Evolutionary conservation across 1,140 invertebrate genomes (phyloP).

Genomic region (Liolophura sinensis): DNA sequence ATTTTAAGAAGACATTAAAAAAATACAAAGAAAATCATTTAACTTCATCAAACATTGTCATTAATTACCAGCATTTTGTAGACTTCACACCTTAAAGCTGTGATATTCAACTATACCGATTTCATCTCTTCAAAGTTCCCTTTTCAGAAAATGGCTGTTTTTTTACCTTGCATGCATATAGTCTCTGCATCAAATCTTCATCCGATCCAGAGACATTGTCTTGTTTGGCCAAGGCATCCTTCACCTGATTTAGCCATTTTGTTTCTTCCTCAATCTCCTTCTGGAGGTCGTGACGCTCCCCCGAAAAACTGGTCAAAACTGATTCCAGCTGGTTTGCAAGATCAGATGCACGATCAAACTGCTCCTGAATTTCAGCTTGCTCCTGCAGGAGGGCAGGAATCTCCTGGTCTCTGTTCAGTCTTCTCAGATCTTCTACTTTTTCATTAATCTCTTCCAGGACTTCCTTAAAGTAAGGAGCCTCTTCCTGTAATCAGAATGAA

Average conservation of each 20-base stretch:
- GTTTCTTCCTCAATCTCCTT: constrained; percentile 43
- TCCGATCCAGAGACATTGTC: constrained; percentile 89
- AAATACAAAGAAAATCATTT: too few species aligned
- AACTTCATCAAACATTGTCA: too few species aligned
- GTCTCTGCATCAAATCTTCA: constrained; percentile 76
- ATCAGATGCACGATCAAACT: constrained; percentile 76
- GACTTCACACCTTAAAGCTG: too few species aligned
- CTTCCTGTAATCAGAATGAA: constrained; percentile 63
- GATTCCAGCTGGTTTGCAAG: constrained; percentile 77
- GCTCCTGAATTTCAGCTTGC: constrained; percentile 72
- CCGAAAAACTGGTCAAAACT: constrained; percentile 66
- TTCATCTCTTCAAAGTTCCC: too few species aligned
- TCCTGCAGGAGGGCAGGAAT: constrained; percentile 73
- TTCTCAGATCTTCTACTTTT: constrained; percentile 79
- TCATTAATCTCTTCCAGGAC: constrained; percentile 74
- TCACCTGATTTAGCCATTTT: constrained; percentile 50
- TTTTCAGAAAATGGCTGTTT: not conserved
- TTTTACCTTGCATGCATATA: constrained; percentile 59
- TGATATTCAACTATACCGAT: too few species aligned
- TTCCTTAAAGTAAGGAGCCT: constrained; percentile 76
- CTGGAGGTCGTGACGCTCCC: constrained; percentile 41
- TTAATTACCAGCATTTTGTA: too few species aligned
- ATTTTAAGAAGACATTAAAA: too few species aligned
- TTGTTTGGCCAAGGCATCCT: constrained; percentile 83
- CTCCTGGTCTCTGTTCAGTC: constrained; percentile 74